Conservation (phyloP, 2,888 invertebrate species). For the Euplexia lucipara region DNA sequence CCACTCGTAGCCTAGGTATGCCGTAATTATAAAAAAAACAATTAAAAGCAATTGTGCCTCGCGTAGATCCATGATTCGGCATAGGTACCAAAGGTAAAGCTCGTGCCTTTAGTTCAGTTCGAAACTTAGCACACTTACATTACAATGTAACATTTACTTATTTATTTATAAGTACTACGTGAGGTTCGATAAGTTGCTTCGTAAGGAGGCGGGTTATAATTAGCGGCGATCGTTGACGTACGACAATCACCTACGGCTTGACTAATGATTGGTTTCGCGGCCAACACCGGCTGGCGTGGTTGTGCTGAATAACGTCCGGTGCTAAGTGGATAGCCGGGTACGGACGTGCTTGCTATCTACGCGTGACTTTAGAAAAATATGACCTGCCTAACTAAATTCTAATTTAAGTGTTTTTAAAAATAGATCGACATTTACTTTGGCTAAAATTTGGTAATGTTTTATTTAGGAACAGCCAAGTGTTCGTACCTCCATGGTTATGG, state of each 20-base stretch:
- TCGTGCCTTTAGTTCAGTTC: too few relatives aligned
- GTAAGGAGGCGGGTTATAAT: slow-evolving; percentile 58
- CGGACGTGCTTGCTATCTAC: slow-evolving; percentile 55
- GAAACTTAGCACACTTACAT: too few relatives aligned
- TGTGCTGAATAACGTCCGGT: slow-evolving; percentile 85
- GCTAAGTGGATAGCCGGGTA: slow-evolving; percentile 82
- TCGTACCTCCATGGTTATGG: too few relatives aligned
- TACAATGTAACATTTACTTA: not conserved
- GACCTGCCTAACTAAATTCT: slow-evolving; percentile 40
- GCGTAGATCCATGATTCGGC: too few relatives aligned
- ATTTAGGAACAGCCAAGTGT: too few relatives aligned
- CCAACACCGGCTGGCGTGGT: slow-evolving; percentile 56
- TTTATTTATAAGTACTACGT: too few relatives aligned
- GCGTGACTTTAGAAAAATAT: slow-evolving; percentile 67
- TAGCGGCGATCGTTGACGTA: slow-evolving; percentile 50
- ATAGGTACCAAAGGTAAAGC: too few relatives aligned
- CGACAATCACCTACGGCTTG: slow-evolving; percentile 67
- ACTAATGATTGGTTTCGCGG: slow-evolving; percentile 73
- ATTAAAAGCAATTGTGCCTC: too few relatives aligned
- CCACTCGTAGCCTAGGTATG: too few relatives aligned
- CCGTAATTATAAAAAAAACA: too few relatives aligned
- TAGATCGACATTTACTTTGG: slow-evolving; percentile 33
- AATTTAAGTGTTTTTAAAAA: slow-evolving; percentile 57
- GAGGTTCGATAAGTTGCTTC: slow-evolving; percentile 38
- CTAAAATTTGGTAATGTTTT: not conserved